A percentile compares a stretch with the other conserved stretches of the same genome.
Conservation (phyloP, 2,888 invertebrate species). For the Rhodophaea formosa region DNA sequence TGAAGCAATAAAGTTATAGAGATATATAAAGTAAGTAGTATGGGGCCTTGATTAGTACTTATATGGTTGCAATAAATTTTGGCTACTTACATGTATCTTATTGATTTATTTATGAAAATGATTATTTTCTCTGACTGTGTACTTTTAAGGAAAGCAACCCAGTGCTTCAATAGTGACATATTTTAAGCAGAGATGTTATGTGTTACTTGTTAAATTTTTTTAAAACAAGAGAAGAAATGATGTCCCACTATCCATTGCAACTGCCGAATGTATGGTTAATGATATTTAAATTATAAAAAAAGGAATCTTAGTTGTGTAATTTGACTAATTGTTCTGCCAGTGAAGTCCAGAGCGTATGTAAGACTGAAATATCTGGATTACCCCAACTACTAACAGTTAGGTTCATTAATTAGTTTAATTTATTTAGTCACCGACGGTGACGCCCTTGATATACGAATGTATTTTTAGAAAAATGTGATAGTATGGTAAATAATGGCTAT, state of each 20-base stretch:
- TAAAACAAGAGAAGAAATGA: neutral
- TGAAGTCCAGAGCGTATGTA: slow-evolving; percentile 22
- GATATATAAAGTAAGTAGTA: slow-evolving; percentile 36
- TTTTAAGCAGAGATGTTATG: neutral
- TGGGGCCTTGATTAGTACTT: slow-evolving; percentile 49
- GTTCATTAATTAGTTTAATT: slow-evolving; percentile 40
- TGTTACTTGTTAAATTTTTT: too few relatives aligned
- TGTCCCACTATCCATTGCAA: neutral
- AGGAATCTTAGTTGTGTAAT: neutral
- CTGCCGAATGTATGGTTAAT: neutral
- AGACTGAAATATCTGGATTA: slow-evolving; percentile 26
- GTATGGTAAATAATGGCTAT: slow-evolving; percentile 37
- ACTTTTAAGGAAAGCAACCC: neutral
- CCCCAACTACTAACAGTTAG: slow-evolving; percentile 19
- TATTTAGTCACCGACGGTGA: slow-evolving; percentile 29
- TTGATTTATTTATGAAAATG: neutral
- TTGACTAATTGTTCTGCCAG: slow-evolving; percentile 12
- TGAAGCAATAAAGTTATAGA: slow-evolving; percentile 47
- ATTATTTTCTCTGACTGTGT: neutral
- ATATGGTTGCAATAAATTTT: slow-evolving; percentile 36
- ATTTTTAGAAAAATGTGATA: slow-evolving; percentile 42
- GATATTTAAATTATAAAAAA: neutral
- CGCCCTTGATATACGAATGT: slow-evolving; percentile 25
- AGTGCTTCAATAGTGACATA: neutral
- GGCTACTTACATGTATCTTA: neutral